These are phyloP conservation scores for Trachelipus rathkii DNA, from an alignment of 1,140 invertebrate species.

Conservation along the genomic window DNA sequence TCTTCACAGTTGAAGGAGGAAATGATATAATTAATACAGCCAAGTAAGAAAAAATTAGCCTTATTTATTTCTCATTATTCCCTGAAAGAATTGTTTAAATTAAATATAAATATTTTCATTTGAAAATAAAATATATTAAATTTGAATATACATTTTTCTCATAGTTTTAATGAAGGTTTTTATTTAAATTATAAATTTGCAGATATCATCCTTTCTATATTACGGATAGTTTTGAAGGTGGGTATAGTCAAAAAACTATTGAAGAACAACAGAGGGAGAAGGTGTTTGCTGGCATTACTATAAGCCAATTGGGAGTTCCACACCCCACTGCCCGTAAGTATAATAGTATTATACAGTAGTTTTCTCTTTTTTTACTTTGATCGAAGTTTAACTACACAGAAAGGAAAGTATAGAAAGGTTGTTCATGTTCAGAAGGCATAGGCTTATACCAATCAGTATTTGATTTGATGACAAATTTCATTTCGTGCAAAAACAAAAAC, in stretches of 20 bases:
- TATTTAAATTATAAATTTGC: conserved; percentile 32
- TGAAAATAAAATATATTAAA: too few species aligned
- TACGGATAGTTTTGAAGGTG: conserved; percentile 76
- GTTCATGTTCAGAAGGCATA: too few species aligned
- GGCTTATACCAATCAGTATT: too few species aligned
- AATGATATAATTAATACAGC: conserved; percentile 54
- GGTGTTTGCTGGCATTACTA: conserved; percentile 75
- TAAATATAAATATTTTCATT: too few species aligned
- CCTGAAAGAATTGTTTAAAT: too few species aligned
- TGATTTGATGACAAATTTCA: too few species aligned
- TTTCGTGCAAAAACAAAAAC: too few species aligned
- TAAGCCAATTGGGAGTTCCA: conserved; percentile 65
- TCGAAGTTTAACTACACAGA: too few species aligned
- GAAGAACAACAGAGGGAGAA: conserved; percentile 63
- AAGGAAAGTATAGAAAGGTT: neutral
- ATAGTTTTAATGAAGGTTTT: too few species aligned
- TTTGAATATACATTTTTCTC: too few species aligned
- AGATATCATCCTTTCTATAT: conserved; percentile 93
- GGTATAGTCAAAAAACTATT: conserved; percentile 69
- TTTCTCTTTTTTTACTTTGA: too few species aligned
- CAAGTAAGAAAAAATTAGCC: conserved; percentile 30
- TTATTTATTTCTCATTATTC: too few species aligned
- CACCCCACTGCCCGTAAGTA: conserved; percentile 67
- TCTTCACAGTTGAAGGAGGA: conserved; percentile 78
- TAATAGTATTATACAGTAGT: neutral